Evolutionary conservation across 1,140 invertebrate species (phyloP).

Genomic region (Parapsyche elsis): DNA sequence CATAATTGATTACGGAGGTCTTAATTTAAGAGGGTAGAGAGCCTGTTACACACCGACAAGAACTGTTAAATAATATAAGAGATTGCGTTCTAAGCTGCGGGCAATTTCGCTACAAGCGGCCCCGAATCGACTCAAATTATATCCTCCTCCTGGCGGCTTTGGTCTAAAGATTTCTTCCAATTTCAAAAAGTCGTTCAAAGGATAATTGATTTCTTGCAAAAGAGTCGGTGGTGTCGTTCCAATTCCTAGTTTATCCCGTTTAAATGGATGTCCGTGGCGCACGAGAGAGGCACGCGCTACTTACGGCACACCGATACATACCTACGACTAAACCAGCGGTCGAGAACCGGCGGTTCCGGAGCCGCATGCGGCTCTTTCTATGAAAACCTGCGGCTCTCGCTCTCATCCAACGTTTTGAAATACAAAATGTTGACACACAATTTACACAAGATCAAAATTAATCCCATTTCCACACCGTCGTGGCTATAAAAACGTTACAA

Average conservation of each 20-base stretch:
- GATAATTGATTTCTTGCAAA: slow-evolving; percentile 42
- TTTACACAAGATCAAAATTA: too few species aligned
- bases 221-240: slow-evolving; percentile 19
- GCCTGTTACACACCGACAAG: slow-evolving; percentile 1
- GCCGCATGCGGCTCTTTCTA: too few species aligned
- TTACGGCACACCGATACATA: not conserved
- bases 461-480: too few species aligned
- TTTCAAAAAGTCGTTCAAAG: slow-evolving; percentile 37
- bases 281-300: not conserved
- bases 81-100: slow-evolving; percentile 7
- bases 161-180: slow-evolving; percentile 23
- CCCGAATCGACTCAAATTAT: not conserved
- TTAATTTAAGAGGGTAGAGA: not conserved
- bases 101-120: slow-evolving; percentile 12
- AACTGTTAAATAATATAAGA: slow-evolving; percentile 1
- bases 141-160: not conserved
- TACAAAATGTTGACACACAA: too few species aligned
- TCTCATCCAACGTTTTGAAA: too few species aligned
- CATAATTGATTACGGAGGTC: too few species aligned
- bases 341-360: too few species aligned
- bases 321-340: not conserved
- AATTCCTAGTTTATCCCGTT: slow-evolving; percentile 36
- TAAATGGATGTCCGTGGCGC: slow-evolving; percentile 31
- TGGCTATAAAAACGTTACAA: too few species aligned
- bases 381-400: too few species aligned